A percentile compares a stretch with the other conserved stretches of the same genome.
Evolutionary conservation across 1,140 invertebrate genomes (phyloP).

Genomic region (Aphelenchoides fujianensis): DNA sequence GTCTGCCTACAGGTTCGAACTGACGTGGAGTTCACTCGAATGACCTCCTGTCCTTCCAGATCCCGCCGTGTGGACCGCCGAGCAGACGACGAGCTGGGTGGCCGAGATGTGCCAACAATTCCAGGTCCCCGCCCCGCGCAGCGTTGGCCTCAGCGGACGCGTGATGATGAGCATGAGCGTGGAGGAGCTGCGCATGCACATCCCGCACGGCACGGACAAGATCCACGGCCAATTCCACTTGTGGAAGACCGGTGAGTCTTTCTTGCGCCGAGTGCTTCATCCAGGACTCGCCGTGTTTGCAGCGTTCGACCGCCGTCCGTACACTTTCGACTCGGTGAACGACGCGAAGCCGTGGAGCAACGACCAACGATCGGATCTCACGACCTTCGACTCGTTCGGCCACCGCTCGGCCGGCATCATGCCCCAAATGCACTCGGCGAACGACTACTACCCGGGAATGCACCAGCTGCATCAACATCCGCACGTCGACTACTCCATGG

Average conservation of each 20-base stretch:
- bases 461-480: conserved; percentile 1
- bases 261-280: background rate
- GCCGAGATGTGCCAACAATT: conserved; percentile 60
- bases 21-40: background rate
- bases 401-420: background rate
- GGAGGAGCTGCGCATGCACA: conserved; percentile 58
- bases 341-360: no score
- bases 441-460: conserved; percentile 1
- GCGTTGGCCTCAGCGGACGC: conserved; percentile 55
- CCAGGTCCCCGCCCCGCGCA: conserved; percentile 38
- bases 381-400: background rate
- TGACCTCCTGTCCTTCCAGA: conserved; percentile 48
- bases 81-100: conserved; percentile 63
- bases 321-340: no score
- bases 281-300: no score
- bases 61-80: conserved; percentile 59
- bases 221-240: conserved; percentile 63
- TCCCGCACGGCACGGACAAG: conserved; percentile 60
- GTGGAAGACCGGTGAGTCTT: conserved; percentile 64
- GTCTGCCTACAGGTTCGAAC: conserved; percentile 41
- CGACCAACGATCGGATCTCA: conserved; percentile 9
- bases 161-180: conserved; percentile 57
- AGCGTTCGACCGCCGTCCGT: no score
- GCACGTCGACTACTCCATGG: conserved; percentile 7
- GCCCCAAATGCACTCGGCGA: background rate